Evolutionary conservation across 2,888 invertebrate species (phyloP).

Genomic region (Amaurobius ferox): DNA sequence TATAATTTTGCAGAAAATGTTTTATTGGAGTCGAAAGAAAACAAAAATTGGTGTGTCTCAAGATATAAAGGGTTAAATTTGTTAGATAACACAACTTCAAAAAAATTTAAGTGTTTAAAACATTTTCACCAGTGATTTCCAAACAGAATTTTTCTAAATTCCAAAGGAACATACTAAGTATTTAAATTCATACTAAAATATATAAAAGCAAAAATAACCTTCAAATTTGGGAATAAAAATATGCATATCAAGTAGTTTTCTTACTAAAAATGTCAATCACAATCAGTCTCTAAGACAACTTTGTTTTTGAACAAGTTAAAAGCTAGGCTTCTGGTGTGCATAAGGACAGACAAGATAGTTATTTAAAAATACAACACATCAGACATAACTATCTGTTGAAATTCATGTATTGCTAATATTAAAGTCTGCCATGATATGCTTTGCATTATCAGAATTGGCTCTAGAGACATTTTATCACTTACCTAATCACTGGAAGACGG

Average conservation of each 20-base stretch:
- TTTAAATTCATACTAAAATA: too few relatives aligned
- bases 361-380: constrained; percentile 64
- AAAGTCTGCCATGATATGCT: constrained; percentile 72
- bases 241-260: not conserved
- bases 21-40: too few relatives aligned
- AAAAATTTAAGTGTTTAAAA: too few relatives aligned
- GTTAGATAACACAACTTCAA: too few relatives aligned
- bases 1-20: too few relatives aligned
- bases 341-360: constrained; percentile 62
- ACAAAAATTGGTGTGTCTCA: too few relatives aligned
- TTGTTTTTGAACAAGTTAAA: constrained; percentile 19
- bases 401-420: constrained; percentile 70
- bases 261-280: not conserved
- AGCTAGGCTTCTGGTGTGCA: constrained; percentile 67
- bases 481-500: constrained; percentile 71
- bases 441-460: constrained; percentile 70
- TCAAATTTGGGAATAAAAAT: not conserved
- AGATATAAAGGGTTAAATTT: too few relatives aligned
- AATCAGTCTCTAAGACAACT: constrained; percentile 18
- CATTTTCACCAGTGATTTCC: too few relatives aligned
- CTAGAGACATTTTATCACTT: constrained; percentile 72
- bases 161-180: too few relatives aligned
- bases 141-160: too few relatives aligned
- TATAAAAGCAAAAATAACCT: too few relatives aligned
- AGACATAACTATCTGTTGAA: constrained; percentile 60